These are phyloP conservation scores for Nestor notabilis DNA, from an alignment of 2,113 vertebrate species.

Conservation along the genomic window DNA sequence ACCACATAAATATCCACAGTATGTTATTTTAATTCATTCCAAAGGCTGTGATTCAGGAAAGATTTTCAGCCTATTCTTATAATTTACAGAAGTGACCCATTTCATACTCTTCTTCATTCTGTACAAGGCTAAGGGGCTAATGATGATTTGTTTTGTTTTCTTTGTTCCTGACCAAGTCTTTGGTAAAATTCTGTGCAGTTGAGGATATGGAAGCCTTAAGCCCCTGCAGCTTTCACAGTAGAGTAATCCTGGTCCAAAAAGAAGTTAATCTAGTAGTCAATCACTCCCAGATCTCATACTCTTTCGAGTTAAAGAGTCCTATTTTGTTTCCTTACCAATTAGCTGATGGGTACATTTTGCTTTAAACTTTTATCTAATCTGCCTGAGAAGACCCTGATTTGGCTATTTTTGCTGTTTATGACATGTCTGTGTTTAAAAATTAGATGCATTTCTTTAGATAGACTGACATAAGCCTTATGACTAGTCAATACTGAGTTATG, in stretches of 20 bases:
- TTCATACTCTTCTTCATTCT: neutral
- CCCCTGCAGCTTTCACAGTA: neutral
- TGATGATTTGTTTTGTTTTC: neutral
- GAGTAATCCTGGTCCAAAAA: neutral
- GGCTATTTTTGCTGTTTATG: neutral
- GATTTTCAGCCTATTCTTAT: neutral
- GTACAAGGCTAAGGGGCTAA: neutral
- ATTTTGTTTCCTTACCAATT: neutral
- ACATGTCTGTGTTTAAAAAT: neutral
- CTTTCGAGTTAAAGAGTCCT: neutral
- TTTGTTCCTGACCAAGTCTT: neutral
- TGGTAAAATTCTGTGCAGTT: neutral
- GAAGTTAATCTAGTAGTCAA: neutral
- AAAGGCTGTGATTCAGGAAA: neutral
- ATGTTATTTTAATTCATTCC: constrained; percentile 15
- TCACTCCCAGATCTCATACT: neutral
- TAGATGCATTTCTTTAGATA: neutral
- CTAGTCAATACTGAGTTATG: neutral
- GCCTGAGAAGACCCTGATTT: neutral
- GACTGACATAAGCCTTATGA: neutral
- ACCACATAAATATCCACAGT: neutral
- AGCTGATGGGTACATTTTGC: neutral
- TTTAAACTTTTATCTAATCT: neutral
- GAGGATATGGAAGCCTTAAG: neutral
- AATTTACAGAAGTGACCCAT: neutral